phyloP scores from a whole-genome alignment of 1,140 invertebrate species.

The Chymomyza costata region DNA sequence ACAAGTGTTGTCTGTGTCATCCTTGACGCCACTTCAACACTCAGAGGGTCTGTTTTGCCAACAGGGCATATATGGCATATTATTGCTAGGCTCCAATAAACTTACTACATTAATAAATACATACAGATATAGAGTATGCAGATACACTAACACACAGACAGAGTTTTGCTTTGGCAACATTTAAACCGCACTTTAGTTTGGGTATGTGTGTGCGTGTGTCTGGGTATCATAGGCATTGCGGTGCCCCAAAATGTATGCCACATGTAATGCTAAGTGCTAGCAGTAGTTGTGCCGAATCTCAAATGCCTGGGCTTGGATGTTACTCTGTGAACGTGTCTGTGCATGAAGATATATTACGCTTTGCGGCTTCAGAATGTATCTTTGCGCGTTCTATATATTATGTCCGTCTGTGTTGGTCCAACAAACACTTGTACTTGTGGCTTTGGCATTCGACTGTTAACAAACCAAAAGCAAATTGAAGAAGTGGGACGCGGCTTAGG shows the following conservation, averaged over 20 bases:
- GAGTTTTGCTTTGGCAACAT: slow-evolving; percentile 33
- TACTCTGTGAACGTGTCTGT: slow-evolving; percentile 9
- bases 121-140: slow-evolving; percentile 15
- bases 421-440: slow-evolving; percentile 65
- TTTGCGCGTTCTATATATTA: background rate
- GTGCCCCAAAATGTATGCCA: slow-evolving; percentile 54
- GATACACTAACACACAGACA: background rate
- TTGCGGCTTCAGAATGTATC: slow-evolving; percentile 15
- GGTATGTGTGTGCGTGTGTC: slow-evolving; percentile 4
- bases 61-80: no score
- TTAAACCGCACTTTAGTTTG: slow-evolving; percentile 25
- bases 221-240: slow-evolving; percentile 28
- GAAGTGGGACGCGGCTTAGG: no score
- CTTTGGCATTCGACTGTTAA: slow-evolving; percentile 34
- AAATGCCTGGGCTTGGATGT: background rate
- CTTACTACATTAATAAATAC: slow-evolving; percentile 5
- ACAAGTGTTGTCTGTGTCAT: slow-evolving; percentile 15
- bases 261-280: slow-evolving; percentile 36
- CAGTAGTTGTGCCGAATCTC: background rate
- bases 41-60: no score
- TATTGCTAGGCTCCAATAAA: slow-evolving; percentile 39
- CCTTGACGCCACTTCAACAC: slow-evolving; percentile 8
- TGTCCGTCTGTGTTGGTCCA: slow-evolving; percentile 17
- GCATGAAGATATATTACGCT: slow-evolving; percentile 61
- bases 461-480: no score